Base-by-base conservation (phyloP, 1,140 invertebrate genomes). In the Magallana ariakensis region DNA sequence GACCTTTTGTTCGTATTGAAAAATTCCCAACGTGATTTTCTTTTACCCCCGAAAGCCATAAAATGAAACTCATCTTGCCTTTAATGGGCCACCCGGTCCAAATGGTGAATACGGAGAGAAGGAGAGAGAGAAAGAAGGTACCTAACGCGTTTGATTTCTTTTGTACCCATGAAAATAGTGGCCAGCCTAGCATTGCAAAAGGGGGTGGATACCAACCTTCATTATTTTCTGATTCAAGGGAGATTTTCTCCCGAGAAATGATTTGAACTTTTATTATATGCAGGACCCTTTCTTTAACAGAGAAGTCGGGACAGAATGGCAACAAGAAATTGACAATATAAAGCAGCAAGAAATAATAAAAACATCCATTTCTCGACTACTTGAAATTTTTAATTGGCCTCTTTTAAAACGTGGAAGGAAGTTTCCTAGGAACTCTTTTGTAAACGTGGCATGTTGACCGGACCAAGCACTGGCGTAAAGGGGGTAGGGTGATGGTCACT, bases 21-120 rank as follows among this genome's bases (percentile, higher is more conserved):
- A 70, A 70, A 70, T 70, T 70, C 66, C 66, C 66, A 70, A 70
- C 66, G 19, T 70, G 66, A 70, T 70, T 70, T 70, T 70, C 66
- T 33, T 70, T 70, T 22, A 70, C 66, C 66, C 66, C 66, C 66
- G 66, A 70, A 70, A 70, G 66, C 66, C 66, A 70, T 70, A 70
- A 70, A 60, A 60, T 60, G 58, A 60, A 60, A 70, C 19, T 70
- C 66, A 22, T 22, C 19, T 70, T 13, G 19, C 66, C 22, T 19
- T 46, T 70, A 70, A 70, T 70, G 66, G 66, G 66, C 66, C 66
- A 70, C 66, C 58, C 22, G 66, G 66, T 22, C 66, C 19, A 70
- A 70, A 70, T 70, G 33, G 66, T 46, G 66, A 8, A 70, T 22
- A 70, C 22, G 11, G 19, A 26, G 66, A 26, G 33, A 19, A 19